Conservation (phyloP, 53 echinoderm and acorn worm genomes). For the Mesocentrotus franciscanus region DNA sequence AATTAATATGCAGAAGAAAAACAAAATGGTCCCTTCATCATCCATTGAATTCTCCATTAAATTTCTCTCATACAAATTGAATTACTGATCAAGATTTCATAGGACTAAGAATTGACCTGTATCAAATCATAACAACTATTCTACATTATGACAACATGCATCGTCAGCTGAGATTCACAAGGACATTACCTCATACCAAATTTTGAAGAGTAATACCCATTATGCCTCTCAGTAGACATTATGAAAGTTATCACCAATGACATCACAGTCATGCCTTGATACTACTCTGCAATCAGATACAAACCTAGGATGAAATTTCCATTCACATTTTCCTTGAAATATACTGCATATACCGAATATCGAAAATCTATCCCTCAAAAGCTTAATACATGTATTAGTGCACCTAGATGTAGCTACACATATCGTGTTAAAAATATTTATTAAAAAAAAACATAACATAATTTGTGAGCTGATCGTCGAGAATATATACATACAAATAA, state of each 20-base stretch:
- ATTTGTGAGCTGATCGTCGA: neutral
- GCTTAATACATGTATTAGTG: too few relatives aligned
- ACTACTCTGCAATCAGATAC: neutral
- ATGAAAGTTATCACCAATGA: too few relatives aligned
- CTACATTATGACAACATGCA: neutral
- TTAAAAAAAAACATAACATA: neutral
- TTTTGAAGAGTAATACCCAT: too few relatives aligned
- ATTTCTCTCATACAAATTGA: neutral
- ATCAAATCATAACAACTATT: neutral
- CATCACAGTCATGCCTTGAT: neutral
- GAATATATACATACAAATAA: slow-evolving; percentile 52
- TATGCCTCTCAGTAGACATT: too few relatives aligned
- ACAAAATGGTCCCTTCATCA: neutral
- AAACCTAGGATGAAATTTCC: neutral
- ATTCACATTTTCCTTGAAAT: neutral
- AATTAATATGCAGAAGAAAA: neutral
- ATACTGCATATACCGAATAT: neutral
- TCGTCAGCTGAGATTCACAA: too few relatives aligned
- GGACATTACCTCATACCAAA: too few relatives aligned
- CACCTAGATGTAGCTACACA: neutral
- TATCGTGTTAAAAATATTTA: neutral
- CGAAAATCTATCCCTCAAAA: neutral
- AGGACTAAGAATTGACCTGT: neutral
- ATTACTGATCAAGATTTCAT: neutral
- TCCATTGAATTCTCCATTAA: neutral